phyloP scores from a whole-genome alignment of 2,113 vertebrate species.

The Sarotherodon lohbergeri region DNA sequence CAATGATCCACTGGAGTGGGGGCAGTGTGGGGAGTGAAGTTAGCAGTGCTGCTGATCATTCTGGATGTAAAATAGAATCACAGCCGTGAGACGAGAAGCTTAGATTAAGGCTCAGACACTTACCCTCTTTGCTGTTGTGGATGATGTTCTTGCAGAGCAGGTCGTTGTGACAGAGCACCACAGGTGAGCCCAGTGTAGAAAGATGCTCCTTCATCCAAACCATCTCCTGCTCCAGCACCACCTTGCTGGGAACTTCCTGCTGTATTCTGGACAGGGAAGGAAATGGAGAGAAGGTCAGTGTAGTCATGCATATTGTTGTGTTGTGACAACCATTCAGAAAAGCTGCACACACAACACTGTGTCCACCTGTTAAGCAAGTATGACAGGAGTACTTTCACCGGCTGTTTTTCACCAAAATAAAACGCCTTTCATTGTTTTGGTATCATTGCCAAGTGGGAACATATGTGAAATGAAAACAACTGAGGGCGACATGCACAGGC shows the following conservation, averaged over 20 bases:
- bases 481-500: neutral
- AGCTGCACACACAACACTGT: neutral
- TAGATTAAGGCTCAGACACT: neutral
- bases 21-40: neutral
- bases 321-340: neutral
- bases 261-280: conserved; percentile 71
- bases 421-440: neutral
- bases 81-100: neutral
- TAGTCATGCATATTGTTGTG: neutral
- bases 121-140: conserved; percentile 83
- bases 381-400: neutral
- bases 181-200: conserved; percentile 83
- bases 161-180: conserved; percentile 96
- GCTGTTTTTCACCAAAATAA: neutral
- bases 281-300: neutral
- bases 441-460: neutral
- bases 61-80: neutral
- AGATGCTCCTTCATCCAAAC: conserved; percentile 90
- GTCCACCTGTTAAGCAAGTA: neutral
- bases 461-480: neutral
- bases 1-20: neutral
- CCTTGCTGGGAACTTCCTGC: conserved; percentile 82
- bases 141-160: conserved; percentile 98
- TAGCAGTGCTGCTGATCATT: neutral
- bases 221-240: conserved; percentile 84